Conservation (phyloP, 2,113 vertebrate genomes). For the Junco hyemalis region DNA sequence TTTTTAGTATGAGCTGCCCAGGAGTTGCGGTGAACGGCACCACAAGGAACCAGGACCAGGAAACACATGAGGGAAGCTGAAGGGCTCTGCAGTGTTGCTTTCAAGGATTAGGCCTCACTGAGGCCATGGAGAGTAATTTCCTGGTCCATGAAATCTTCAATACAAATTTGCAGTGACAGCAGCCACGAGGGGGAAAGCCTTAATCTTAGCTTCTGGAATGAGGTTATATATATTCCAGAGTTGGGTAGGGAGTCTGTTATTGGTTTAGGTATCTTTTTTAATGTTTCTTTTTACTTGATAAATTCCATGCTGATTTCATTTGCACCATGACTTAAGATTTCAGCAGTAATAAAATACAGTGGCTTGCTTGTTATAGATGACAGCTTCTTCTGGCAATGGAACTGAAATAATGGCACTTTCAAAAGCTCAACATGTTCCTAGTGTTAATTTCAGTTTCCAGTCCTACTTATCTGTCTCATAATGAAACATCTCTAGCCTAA, state of each 20-base stretch:
- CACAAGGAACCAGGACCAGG: not conserved
- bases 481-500: not conserved
- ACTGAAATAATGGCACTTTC: not conserved
- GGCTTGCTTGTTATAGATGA: not conserved
- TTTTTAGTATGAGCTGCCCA: not conserved
- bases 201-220: not conserved
- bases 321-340: not conserved
- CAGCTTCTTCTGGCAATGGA: not conserved
- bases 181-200: not conserved
- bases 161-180: not conserved
- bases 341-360: not conserved
- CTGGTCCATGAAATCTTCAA: not conserved
- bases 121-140: not conserved
- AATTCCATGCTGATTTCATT: not conserved
- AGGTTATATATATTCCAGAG: not conserved
- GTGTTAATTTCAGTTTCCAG: not conserved
- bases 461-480: not conserved
- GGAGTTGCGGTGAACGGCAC: not conserved
- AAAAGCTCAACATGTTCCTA: not conserved
- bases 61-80: fast-evolving
- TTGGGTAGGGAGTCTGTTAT: not conserved
- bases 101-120: not conserved
- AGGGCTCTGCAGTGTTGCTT: not conserved
- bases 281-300: not conserved
- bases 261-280: not conserved